These are phyloP conservation scores for Argentina silus DNA, from an alignment of 2,797 vertebrate genomes.

Conservation along the genomic window DNA sequence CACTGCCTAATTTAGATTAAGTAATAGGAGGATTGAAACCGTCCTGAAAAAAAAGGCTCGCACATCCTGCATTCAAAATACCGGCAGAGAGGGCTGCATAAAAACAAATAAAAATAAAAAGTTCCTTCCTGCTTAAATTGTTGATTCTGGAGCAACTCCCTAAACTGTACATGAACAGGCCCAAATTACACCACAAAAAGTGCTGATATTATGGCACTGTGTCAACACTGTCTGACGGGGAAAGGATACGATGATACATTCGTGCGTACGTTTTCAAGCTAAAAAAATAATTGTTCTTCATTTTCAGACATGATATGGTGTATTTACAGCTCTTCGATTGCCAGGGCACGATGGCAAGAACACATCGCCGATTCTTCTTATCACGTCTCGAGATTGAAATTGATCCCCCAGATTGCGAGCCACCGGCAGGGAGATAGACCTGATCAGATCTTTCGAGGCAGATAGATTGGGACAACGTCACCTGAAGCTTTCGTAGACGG, in stretches of 20 bases:
- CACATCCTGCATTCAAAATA: conserved; percentile 10
- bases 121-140: neutral
- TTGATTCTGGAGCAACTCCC: neutral
- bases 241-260: conserved; percentile 60
- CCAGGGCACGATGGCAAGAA: conserved; percentile 59
- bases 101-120: neutral
- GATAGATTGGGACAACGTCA: conserved; percentile 64
- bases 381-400: conserved; percentile 80
- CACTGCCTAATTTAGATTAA: conserved; percentile 55
- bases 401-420: conserved; percentile 75
- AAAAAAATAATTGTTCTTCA: conserved; percentile 58
- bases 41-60: conserved; percentile 28
- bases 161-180: neutral
- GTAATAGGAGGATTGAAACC: conserved; percentile 34
- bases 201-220: conserved; percentile 29
- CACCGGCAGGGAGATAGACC: conserved; percentile 69
- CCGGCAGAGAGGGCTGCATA: conserved; percentile 8
- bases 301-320: conserved; percentile 71
- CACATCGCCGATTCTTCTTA: conserved; percentile 72
- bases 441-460: conserved; percentile 71
- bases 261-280: conserved; percentile 56
- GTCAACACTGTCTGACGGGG: conserved; percentile 14
- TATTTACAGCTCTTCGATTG: neutral
- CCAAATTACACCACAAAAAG: neutral
- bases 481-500: conserved; percentile 66